These are phyloP conservation scores for Ophraella communa DNA, from an alignment of 2,888 invertebrate species.

Conservation along the genomic window DNA sequence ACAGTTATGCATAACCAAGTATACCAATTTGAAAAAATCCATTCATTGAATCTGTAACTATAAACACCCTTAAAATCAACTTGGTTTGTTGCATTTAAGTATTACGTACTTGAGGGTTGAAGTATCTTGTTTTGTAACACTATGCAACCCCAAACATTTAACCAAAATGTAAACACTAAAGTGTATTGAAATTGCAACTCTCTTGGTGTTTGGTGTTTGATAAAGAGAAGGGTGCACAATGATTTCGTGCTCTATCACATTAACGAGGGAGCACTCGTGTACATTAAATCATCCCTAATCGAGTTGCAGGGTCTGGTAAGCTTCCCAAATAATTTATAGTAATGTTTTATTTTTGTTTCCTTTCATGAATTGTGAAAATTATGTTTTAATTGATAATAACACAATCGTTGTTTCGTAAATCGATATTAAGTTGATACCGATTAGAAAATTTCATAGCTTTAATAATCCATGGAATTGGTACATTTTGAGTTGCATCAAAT, in stretches of 20 bases:
- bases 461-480: too few relatives aligned
- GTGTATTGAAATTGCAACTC: constrained; percentile 27
- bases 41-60: neutral
- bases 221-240: constrained; percentile 27
- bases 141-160: constrained; percentile 22
- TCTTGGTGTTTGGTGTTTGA: constrained; percentile 37
- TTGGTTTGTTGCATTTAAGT: constrained; percentile 11
- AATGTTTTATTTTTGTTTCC: constrained; percentile 21
- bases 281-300: constrained; percentile 51
- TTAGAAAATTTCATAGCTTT: too few relatives aligned
- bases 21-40: neutral
- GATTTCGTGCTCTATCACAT: constrained; percentile 49
- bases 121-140: constrained; percentile 20
- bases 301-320: constrained; percentile 47
- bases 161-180: constrained; percentile 33
- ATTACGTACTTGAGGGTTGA: constrained; percentile 7
- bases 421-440: too few relatives aligned
- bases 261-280: constrained; percentile 42
- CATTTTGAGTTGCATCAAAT: too few relatives aligned
- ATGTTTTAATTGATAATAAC: neutral
- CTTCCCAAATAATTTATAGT: constrained; percentile 52
- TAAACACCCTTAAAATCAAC: neutral
- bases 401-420: too few relatives aligned
- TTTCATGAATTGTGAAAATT: constrained; percentile 12
- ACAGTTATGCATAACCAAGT: too few relatives aligned